Base-by-base conservation (phyloP, 2,113 vertebrate genomes). In the Mugil cephalus region DNA sequence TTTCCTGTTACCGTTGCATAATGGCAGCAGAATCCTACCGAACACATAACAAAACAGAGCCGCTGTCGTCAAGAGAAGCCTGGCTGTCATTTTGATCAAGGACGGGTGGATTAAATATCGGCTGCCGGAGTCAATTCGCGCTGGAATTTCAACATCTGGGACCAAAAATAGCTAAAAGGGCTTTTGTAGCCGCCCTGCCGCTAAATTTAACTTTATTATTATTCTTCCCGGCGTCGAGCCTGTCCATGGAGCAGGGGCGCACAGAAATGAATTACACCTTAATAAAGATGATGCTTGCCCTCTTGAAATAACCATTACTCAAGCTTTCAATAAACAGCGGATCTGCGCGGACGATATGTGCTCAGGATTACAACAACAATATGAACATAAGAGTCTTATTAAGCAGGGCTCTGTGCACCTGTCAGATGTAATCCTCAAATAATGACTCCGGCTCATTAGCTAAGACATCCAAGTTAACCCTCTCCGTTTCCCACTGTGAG, bases 351-450 rank as follows among this genome's bases (percentile, higher is more conserved):
- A 67, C 66, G 43, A 45, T 68, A 42, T 69, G 69, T 24, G 19
- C 55, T 68, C 55, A 58, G 42, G 77, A 68, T 73, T 80, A 56
- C 50, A 40, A 60, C 80, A 50, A 61, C 74, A 76, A 60, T 39
- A 39, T 30, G 61, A 71, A 74, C 52, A n/a, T n/a, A 64, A 51
- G 51, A 46, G 50, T 67, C 52, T 67, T 71, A 45, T 81, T 74
- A 80, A 84, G 74, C 54, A 14, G 50, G 56, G 69, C 65, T 86
- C 56, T 75, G 60, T 48, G 78, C 90, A 91, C 83, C 90, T 90
- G 90, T 89, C 73, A 1, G 56, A 67, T 69, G 60, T 90, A 89
- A 90, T 89, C 90, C 90, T 64, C 38, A 68, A 78, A 80, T 88
- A 87, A 91, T 84, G 85, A 87, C 72, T 80, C 24, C 1, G 55